Conservation (phyloP, 1,140 invertebrate species). For the Helicoverpa armigera region DNA sequence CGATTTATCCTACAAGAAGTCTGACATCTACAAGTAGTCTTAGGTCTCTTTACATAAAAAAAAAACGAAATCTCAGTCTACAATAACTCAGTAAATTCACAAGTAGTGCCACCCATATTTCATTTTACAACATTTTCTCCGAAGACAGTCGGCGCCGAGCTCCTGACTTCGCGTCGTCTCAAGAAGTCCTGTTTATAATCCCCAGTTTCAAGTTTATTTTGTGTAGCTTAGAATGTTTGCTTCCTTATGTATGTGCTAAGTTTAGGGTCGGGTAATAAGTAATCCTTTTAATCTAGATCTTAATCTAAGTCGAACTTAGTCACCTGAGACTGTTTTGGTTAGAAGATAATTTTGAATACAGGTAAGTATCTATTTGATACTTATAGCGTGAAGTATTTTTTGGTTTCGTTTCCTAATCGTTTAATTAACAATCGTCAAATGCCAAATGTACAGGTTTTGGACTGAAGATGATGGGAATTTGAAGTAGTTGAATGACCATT, state of each 20-base stretch:
- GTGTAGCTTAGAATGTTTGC: neutral
- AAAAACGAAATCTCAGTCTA: neutral
- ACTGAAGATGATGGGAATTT: too few relatives aligned
- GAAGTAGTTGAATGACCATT: too few relatives aligned
- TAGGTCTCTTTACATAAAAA: neutral
- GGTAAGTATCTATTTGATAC: too few relatives aligned
- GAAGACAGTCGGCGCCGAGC: conserved; percentile 12
- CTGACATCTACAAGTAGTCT: neutral
- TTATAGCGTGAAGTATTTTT: too few relatives aligned
- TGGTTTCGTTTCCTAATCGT: too few relatives aligned
- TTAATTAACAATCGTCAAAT: too few relatives aligned
- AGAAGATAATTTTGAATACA: too few relatives aligned
- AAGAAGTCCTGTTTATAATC: conserved; percentile 27
- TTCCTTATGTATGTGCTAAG: conserved; percentile 2
- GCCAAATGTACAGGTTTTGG: too few relatives aligned
- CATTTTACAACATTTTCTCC: conserved; percentile 34
- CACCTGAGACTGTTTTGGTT: too few relatives aligned
- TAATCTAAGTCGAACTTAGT: too few relatives aligned
- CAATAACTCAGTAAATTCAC: conserved; percentile 33
- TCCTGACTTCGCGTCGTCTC: conserved; percentile 21
- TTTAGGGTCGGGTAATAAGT: neutral
- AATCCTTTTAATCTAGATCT: too few relatives aligned
- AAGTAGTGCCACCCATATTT: conserved; percentile 33
- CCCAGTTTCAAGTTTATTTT: conserved; percentile 31
- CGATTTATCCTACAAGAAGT: too few relatives aligned